Base-by-base conservation (phyloP, 2,888 invertebrate genomes). In the Andricus curvator region DNA sequence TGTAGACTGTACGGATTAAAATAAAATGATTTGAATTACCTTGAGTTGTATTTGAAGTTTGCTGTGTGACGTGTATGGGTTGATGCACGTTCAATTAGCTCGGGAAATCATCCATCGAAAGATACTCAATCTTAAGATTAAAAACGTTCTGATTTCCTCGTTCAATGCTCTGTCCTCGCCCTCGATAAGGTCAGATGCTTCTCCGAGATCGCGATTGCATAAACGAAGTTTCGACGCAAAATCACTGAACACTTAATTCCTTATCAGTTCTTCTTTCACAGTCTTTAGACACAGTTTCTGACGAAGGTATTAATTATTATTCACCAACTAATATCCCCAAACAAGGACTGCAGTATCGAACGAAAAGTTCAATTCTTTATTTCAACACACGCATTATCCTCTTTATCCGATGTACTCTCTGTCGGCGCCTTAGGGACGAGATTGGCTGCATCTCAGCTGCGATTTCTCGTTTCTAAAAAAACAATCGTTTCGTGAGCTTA, bases 331-430 rank as follows among this genome's bases (percentile, higher is more conserved):
- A 29, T 56, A 56, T 48, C 25, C 8, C 29, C 5, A 37, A 56
- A 51, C 25, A 20, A 25, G 33, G 33, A n/a, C 17, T n/a, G n/a
- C 13, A 41, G 20, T 67, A 37, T 41, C 41, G 5, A n/a, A 74
- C 20, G 25, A 74, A 74, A 29, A 33, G 74, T 74, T 74, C 33
- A 51, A 37, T 33, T 20, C 78, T 51, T 81, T 76, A 76, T 70
- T 70, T 83, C 78, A 80, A 80, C 81, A 83, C 79, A 78, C 80
- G 70, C 83, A 83, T 83, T 84, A 81, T 83, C 82, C 78, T 77
- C 78, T 80, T 80, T 77, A 79, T 77, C 33, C 76, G 78, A 62
- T 70, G 82, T 78, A 56, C 74, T 74, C 33, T n/a, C 56, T 74
- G 74, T 56, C 56, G 74, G n/a, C 74, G 80, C 44, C 79, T 67